phyloP scores from a whole-genome alignment of 2,113 vertebrate genomes.

The Vidua macroura region DNA sequence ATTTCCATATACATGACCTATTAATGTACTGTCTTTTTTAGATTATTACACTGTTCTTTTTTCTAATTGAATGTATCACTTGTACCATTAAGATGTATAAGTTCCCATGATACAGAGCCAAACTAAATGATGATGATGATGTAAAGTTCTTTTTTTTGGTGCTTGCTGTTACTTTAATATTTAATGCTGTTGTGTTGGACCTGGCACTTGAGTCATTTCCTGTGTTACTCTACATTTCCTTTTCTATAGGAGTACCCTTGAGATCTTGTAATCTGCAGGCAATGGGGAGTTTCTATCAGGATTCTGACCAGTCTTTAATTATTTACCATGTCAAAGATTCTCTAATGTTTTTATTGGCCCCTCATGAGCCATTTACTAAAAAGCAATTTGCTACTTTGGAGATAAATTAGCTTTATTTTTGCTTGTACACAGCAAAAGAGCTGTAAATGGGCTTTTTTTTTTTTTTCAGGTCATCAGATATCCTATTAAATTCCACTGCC shows the following conservation, averaged over 20 bases:
- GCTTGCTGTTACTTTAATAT: constrained; percentile 39
- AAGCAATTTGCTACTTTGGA: constrained; percentile 67
- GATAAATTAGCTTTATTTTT: constrained; percentile 72
- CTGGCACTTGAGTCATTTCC: background rate
- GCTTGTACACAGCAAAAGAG: constrained; percentile 23
- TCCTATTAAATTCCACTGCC: constrained; percentile 35
- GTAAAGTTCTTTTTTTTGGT: background rate
- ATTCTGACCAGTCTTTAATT: constrained; percentile 70
- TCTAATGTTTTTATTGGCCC: constrained; percentile 70
- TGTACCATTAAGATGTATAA: background rate
- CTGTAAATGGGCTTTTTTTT: constrained; percentile 20
- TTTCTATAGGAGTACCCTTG: background rate
- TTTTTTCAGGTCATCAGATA: constrained; percentile 18
- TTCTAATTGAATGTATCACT: background rate
- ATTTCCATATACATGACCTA: background rate
- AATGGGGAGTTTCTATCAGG: constrained; percentile 52
- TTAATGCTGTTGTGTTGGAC: background rate
- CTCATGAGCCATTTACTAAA: constrained; percentile 64
- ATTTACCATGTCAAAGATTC: constrained; percentile 68
- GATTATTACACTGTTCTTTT: background rate
- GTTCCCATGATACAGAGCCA: background rate
- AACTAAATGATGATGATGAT: constrained; percentile 19
- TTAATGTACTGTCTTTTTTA: background rate
- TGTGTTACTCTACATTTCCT: background rate
- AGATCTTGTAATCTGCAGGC: constrained; percentile 55